phyloP scores from a whole-genome alignment of 1,140 invertebrate species.

The Anadara kagoshimensis region DNA sequence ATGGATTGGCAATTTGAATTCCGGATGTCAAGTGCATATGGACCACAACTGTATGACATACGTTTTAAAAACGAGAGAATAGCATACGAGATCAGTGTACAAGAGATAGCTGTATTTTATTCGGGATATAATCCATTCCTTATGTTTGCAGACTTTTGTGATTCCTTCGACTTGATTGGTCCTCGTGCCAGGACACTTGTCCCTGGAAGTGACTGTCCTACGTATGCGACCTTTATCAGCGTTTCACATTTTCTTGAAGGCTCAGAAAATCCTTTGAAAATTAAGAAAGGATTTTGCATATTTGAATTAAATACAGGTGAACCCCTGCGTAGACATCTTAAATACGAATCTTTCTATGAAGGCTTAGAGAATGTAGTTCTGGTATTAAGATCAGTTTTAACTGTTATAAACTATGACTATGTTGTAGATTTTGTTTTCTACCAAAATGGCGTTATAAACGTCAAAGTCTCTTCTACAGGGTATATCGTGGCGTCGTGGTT shows the following conservation, averaged over 20 bases:
- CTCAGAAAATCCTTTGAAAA: background rate
- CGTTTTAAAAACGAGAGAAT: constrained; percentile 45
- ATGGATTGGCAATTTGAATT: constrained; percentile 60
- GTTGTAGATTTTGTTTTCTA: constrained; percentile 62
- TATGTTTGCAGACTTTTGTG: constrained; percentile 44
- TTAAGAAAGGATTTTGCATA: constrained; percentile 41
- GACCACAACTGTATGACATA: constrained; percentile 55
- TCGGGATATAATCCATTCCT: constrained; percentile 39
- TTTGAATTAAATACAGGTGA: constrained; percentile 52
- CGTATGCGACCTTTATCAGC: constrained; percentile 46
- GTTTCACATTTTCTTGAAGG: constrained; percentile 5
- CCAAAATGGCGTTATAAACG: constrained; percentile 56
- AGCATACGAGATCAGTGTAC: constrained; percentile 51
- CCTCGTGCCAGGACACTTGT: constrained; percentile 22
- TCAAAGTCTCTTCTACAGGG: constrained; percentile 46
- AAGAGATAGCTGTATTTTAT: constrained; percentile 52
- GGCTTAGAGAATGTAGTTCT: constrained; percentile 48
- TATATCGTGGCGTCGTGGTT: constrained; percentile 43
- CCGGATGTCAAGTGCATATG: constrained; percentile 50
- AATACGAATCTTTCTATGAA: constrained; percentile 43
- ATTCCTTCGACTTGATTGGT: constrained; percentile 40
- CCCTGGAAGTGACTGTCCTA: constrained; percentile 52
- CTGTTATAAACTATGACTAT: constrained; percentile 60
- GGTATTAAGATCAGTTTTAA: constrained; percentile 51
- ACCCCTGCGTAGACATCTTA: constrained; percentile 48